Percentiles rank a stretch among this genome's conserved stretches.
Conservation (phyloP, 2,888 invertebrate genomes). For the Penaeus monodon region DNA sequence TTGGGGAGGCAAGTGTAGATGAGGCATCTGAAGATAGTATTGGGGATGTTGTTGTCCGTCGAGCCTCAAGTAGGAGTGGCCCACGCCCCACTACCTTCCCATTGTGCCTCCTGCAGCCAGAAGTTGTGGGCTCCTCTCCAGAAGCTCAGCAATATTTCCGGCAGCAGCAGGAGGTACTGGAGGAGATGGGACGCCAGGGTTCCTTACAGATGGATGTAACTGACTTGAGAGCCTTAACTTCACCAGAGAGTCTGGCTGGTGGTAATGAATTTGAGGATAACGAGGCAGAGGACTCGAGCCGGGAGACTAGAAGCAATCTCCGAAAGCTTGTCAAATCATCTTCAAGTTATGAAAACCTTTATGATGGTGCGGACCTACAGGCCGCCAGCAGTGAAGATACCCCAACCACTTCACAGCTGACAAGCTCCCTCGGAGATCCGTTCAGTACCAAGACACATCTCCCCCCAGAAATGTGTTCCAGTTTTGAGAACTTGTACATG, state of each 20-base stretch:
- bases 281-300: slow-evolving; percentile 26
- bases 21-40: slow-evolving; percentile 4
- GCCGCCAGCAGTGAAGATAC: slow-evolving; percentile 43
- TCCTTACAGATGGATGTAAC: slow-evolving; percentile 41
- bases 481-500: slow-evolving; percentile 59
- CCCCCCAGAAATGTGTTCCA: slow-evolving; percentile 58
- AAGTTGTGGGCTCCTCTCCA: slow-evolving; percentile 48
- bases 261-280: slow-evolving; percentile 29
- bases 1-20: slow-evolving; percentile 17
- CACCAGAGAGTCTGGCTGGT: slow-evolving; percentile 42
- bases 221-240: slow-evolving; percentile 33
- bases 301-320: slow-evolving; percentile 12
- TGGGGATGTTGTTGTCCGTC: slow-evolving; percentile 36
- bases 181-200: slow-evolving; percentile 50
- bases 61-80: slow-evolving; percentile 42
- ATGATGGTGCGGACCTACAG: slow-evolving; percentile 47
- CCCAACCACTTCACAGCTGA: slow-evolving; percentile 39
- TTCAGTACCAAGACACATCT: slow-evolving; percentile 52
- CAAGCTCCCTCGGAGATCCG: slow-evolving; percentile 52
- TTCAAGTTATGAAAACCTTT: slow-evolving; percentile 61
- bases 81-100: slow-evolving; percentile 60
- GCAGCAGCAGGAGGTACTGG: slow-evolving; percentile 54
- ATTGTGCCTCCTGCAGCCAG: slow-evolving; percentile 58
- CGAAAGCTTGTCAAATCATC: slow-evolving; percentile 57
- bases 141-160: slow-evolving; percentile 60